Evolutionary conservation across 2,797 vertebrate species (phyloP), one percentile per base, ranked within the genome.

Genomic region (Pyrrhura leucotis): DNA sequence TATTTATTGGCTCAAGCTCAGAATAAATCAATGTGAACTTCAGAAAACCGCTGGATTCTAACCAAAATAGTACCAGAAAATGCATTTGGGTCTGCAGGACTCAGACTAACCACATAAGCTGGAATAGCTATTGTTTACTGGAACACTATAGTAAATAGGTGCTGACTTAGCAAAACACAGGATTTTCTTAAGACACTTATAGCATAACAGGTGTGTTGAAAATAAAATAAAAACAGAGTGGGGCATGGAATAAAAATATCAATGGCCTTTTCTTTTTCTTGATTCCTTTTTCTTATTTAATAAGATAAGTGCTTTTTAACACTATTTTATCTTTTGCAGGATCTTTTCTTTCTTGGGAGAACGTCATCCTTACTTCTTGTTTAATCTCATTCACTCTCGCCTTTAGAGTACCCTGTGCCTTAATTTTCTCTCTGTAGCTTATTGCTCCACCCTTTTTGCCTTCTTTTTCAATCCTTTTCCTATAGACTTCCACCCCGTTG

Each of bases 51-150:
- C 3, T 10, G 85, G 47, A 71, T 17, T 68, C 7, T 67, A 51
- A 90, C 53, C 51, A 84, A 76, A 91, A 73, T 81, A 72, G 76
- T 17, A 77, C 40, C 72, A 76, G 63, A 85, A 92, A 93, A 77
- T 7, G 3, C 28, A 71, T 56, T 74, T 68, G 25, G 8, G 26
- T 56, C n/a, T 85, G 10, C 31, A 66, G 80, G 44, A 69, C 56
- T 88, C 42, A 63, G 51, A 78, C 58, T 44, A 73, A 59, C 18
- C 39, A 72, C 21, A 85, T 61, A 87, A 65, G 1, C 22, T 77
- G 35, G 12, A 78, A 77, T 45, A 80, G 10, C 29, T 73, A 87
- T 77, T 88, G 8, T 65, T 87, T 85, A 65, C 54, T 87, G 56
- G 80, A 91, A 67, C 6, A 9, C 29, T 67, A 2, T 37, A 65